Conservation (phyloP, 2,797 vertebrate genomes). For the Sylvia borin region DNA sequence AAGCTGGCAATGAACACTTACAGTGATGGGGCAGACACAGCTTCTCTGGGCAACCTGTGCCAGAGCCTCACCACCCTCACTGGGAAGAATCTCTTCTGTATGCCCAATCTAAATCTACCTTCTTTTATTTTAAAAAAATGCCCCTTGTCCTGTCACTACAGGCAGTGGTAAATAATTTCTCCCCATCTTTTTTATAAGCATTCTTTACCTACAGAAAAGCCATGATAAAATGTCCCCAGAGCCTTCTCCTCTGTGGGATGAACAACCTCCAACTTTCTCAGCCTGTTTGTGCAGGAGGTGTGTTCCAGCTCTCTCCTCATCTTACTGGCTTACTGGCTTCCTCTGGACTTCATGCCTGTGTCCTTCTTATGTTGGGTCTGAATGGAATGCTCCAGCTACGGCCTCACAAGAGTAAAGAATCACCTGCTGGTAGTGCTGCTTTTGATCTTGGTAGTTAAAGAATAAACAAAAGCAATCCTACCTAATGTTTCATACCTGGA, state of each 20-base stretch:
- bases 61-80: accelerated
- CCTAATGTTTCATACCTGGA: neutral
- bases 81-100: neutral
- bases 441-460: neutral
- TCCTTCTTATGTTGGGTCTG: neutral
- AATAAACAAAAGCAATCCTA: neutral
- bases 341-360: accelerated
- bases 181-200: neutral
- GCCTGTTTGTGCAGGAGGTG: accelerated
- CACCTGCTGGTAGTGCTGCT: neutral
- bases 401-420: neutral
- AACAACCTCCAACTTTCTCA: neutral
- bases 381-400: accelerated
- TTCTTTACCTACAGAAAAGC: neutral
- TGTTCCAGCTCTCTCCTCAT: neutral
- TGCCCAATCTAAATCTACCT: neutral
- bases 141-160: neutral
- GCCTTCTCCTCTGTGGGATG: neutral
- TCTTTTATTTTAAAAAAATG: neutral
- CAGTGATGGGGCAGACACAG: neutral
- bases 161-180: neutral
- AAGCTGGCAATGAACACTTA: neutral
- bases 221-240: accelerated
- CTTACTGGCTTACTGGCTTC: neutral
- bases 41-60: neutral